Percentiles rank a stretch among this genome's conserved stretches.
phyloP scores from a whole-genome alignment of 2,797 vertebrate genomes.

The Macropodus opercularis region DNA sequence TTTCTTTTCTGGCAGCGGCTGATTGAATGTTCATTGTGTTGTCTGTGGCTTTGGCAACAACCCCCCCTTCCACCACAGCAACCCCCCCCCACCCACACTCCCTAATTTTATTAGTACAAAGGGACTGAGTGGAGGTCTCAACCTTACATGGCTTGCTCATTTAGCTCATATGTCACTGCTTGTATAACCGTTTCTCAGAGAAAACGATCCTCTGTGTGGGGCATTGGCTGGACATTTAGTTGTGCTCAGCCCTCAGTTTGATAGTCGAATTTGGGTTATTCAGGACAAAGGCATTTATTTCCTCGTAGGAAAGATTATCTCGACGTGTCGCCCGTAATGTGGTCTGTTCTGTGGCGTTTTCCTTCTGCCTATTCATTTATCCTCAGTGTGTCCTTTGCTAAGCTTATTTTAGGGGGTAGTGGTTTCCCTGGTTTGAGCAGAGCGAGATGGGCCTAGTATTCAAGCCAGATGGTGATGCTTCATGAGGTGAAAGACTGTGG shows the following conservation, averaged over 20 bases:
- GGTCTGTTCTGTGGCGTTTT: constrained; percentile 45
- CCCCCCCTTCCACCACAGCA: not conserved
- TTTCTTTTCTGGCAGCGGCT: constrained; percentile 71
- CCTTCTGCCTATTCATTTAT: constrained; percentile 59
- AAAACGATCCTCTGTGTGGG: constrained; percentile 45
- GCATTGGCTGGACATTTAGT: constrained; percentile 27
- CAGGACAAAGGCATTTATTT: constrained; percentile 11
- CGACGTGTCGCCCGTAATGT: constrained; percentile 26
- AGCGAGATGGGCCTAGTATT: constrained; percentile 73
- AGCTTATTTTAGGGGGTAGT: constrained; percentile 71
- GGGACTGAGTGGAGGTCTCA: constrained; percentile 40
- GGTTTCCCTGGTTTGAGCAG: constrained; percentile 66
- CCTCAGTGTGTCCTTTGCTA: constrained; percentile 48
- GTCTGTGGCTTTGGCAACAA: constrained; percentile 75
- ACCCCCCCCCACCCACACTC: constrained; percentile 40
- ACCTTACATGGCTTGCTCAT: constrained; percentile 31
- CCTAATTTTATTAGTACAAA: constrained; percentile 66
- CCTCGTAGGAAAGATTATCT: constrained; percentile 31
- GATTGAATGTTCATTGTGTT: constrained; percentile 75
- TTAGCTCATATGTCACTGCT: constrained; percentile 56
- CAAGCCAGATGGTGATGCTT: constrained; percentile 81
- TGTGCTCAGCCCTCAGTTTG: constrained; percentile 20
- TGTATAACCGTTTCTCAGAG: constrained; percentile 47
- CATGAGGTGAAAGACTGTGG: constrained; percentile 81
- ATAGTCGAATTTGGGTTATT: constrained; percentile 37